These are phyloP conservation scores for Leptodactylus fallax DNA, from an alignment of 2,797 vertebrate genomes.

Conservation along the genomic window DNA sequence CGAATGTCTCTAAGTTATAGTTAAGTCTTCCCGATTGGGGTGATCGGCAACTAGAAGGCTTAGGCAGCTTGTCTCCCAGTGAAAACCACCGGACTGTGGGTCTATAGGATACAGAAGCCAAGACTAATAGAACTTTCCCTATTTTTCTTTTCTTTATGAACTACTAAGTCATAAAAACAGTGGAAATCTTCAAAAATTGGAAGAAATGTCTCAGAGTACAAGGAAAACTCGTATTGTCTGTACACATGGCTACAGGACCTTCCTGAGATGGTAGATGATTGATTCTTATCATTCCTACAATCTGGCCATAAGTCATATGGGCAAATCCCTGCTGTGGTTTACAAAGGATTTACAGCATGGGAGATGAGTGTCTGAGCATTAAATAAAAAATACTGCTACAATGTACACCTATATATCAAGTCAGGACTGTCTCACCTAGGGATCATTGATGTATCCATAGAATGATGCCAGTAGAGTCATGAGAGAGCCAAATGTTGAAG, in stretches of 20 bases:
- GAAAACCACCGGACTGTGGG: conserved; percentile 19
- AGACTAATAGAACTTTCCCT: not conserved
- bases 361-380: not conserved
- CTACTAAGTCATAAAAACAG: not conserved
- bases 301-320: not conserved
- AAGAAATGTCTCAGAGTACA: not conserved
- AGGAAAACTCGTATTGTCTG: not conserved
- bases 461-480: not conserved
- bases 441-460: not conserved
- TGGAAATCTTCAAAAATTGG: not conserved
- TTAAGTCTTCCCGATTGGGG: not conserved
- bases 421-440: not conserved
- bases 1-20: conserved; percentile 3
- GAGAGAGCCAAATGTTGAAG: not conserved
- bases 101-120: not conserved
- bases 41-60: not conserved
- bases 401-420: not conserved
- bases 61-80: not conserved
- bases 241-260: not conserved
- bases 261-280: not conserved
- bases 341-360: not conserved
- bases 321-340: not conserved
- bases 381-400: conserved; percentile 15
- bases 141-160: conserved; percentile 2
- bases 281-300: not conserved